These are phyloP conservation scores for Venusia cambrica DNA, from an alignment of 2,888 invertebrate species.

Conservation along the genomic window DNA sequence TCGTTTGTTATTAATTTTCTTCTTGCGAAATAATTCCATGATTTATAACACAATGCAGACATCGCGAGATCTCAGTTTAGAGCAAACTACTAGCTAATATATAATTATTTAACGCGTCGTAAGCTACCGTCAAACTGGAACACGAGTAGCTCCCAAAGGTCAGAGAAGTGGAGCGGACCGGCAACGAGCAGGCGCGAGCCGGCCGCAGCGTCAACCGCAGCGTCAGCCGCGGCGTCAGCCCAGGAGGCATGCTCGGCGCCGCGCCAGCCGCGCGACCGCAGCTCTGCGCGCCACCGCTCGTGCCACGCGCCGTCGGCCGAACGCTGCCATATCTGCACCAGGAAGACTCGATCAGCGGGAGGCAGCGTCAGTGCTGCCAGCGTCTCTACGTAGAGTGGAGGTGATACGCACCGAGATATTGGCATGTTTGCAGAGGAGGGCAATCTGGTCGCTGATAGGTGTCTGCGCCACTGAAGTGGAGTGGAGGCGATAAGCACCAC, in stretches of 20 bases:
- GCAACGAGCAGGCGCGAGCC: slow-evolving; percentile 46
- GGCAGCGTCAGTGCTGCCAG: too few species aligned
- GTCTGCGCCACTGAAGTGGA: slow-evolving; percentile 17
- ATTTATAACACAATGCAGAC: too few species aligned
- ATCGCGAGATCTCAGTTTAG: too few species aligned
- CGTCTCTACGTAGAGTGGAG: slow-evolving; percentile 23
- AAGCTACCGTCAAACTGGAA: slow-evolving; percentile 38
- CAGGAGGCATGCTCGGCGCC: slow-evolving; percentile 36
- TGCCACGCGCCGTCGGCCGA: slow-evolving; percentile 2
- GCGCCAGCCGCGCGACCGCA: slow-evolving; percentile 42
- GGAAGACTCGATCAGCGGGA: not conserved
- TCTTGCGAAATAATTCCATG: too few species aligned
- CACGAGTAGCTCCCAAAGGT: slow-evolving; percentile 53
- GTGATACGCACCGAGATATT: slow-evolving; percentile 24
- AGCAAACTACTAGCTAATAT: too few species aligned
- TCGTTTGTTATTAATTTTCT: too few species aligned
- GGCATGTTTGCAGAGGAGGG: slow-evolving; percentile 25
- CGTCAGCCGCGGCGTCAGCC: slow-evolving; percentile 32
- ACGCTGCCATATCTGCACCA: slow-evolving; percentile 15
- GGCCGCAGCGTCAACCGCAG: too few species aligned
- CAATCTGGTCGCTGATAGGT: slow-evolving; percentile 16
- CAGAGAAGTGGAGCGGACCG: slow-evolving; percentile 49
- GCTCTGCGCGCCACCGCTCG: slow-evolving; percentile 10
- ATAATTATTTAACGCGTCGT: too few species aligned
- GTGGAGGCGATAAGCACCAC: slow-evolving; percentile 29